Conservation (phyloP, 2,797 vertebrate species). For the Saxicola maurus region DNA sequence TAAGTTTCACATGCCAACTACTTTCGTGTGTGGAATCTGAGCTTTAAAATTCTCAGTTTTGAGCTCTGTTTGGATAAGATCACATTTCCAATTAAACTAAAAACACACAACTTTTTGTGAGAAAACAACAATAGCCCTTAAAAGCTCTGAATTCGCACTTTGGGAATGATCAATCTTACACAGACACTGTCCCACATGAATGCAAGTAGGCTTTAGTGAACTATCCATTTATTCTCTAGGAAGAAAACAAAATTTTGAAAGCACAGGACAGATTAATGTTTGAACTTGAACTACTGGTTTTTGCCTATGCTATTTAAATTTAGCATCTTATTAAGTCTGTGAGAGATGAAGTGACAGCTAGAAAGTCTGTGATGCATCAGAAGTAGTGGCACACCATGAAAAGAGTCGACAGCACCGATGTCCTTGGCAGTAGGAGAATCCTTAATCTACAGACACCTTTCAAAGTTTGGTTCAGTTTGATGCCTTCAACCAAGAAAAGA, state of each 20-base stretch:
- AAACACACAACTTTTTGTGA: neutral
- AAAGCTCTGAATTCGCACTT: neutral
- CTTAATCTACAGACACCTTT: neutral
- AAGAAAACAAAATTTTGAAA: slow-evolving; percentile 19
- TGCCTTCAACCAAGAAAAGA: neutral
- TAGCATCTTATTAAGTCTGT: slow-evolving; percentile 5
- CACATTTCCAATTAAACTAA: neutral
- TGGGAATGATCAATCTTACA: neutral
- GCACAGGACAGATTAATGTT: neutral
- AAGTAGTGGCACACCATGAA: neutral
- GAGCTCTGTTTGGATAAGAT: neutral
- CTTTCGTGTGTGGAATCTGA: neutral
- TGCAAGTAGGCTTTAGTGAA: neutral
- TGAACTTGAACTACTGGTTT: neutral
- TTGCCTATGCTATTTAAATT: slow-evolving; percentile 12
- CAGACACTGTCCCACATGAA: neutral
- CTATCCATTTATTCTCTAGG: neutral
- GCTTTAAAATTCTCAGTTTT: neutral
- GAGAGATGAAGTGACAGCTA: neutral
- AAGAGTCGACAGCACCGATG: neutral
- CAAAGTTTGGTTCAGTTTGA: neutral
- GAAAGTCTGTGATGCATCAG: neutral
- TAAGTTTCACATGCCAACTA: neutral
- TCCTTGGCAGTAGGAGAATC: neutral
- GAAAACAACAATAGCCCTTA: neutral